Evolutionary conservation across 2,797 vertebrate genomes (phyloP).

Genomic region (Myiotriccus ornatus): DNA sequence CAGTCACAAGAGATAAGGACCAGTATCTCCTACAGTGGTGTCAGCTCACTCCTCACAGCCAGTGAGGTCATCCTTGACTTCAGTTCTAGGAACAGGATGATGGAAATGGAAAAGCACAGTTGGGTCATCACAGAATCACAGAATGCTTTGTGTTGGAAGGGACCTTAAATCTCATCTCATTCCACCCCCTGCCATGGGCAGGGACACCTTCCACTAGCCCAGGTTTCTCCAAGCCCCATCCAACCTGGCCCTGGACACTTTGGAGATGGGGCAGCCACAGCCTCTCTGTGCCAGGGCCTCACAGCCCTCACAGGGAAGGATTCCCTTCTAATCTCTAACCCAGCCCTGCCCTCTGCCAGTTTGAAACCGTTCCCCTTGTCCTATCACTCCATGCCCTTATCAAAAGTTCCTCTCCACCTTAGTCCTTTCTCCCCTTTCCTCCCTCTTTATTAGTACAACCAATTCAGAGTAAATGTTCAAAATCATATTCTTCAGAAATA

Average conservation of each 20-base stretch:
- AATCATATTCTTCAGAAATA: neutral
- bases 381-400: neutral
- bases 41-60: neutral
- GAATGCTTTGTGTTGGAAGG: neutral
- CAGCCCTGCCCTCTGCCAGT: neutral
- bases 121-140: neutral
- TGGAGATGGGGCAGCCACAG: neutral
- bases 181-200: neutral
- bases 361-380: neutral
- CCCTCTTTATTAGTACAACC: neutral
- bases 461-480: neutral
- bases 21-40: neutral
- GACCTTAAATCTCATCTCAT: neutral
- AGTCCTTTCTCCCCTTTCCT: neutral
- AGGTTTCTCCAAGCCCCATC: neutral
- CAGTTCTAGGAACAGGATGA: constrained; percentile 36
- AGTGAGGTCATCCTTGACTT: constrained; percentile 59
- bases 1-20: neutral
- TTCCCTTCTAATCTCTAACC: neutral
- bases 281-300: neutral
- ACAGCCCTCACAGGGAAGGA: neutral
- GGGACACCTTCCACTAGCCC: neutral
- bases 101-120: constrained; percentile 25
- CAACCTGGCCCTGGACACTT: neutral
- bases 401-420: neutral